Evolutionary conservation across 53 echinoderm and acorn worm genomes (phyloP), one percentile per base, ranked within the genome.

Genomic region (Temnopleurus reevesii): DNA sequence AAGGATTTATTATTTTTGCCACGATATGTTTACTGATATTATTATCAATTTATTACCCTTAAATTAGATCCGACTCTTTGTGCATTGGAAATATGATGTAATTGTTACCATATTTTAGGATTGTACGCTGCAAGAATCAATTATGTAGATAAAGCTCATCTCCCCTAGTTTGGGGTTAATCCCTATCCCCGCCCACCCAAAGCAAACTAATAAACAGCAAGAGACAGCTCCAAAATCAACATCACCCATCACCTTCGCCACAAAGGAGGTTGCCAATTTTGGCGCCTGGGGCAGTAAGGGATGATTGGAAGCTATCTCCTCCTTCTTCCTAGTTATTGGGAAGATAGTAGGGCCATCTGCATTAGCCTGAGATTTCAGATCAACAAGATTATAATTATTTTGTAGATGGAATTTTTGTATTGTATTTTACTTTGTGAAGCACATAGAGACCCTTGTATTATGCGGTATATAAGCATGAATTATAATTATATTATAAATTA

Each of bases 221-320:
- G 79, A 79, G 79, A 71, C 71, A 71, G 71, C 71, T 71, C 43
- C 38, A 71, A 18, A 71, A 71, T 71, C 71, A 71, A 71, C 71
- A 71, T 71, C 71, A 34, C 65, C 65, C 65, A 64, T 64, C 35
- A 71, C 71, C 41, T 71, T 71, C 38, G n/a, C 71, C 15, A 36
- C 4, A 8, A 71, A 71, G 71, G 71, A 71, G 71, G 71, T 71
- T 49, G 36, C 36, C 38, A 36, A 36, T 21, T 71, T 71, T 71
- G 36, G 71, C 36, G 21, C 36, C 71, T 41, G n/a, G 71, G 71
- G 71, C 36, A 36, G 41, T 36, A n/a, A 71, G 71, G 71, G 71
- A 79, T 79, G 79, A 79, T 79, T 79, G 49, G 79, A 49, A 71
- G 71, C 71, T 71, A 71, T 71, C 71, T 71, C 63, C 63, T 63